Evolutionary conservation across 2,797 vertebrate species (phyloP), one percentile per base, ranked within the genome.

Genomic region (Ctenosaura bakeri): DNA sequence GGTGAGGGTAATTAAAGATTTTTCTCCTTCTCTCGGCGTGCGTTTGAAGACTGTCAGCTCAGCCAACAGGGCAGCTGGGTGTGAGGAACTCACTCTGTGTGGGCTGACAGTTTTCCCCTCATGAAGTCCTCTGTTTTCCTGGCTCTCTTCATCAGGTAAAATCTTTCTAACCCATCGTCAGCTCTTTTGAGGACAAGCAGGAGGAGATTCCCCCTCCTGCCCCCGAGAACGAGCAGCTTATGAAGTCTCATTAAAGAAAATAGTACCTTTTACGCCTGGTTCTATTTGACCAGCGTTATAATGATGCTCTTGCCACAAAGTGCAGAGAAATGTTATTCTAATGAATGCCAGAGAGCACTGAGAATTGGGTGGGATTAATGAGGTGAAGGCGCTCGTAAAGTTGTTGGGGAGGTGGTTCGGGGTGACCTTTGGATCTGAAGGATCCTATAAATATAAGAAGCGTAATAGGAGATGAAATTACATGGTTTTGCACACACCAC

Each of bases 221-320:
- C 26, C 74, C 92, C 95, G 69, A 85, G 85, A 90, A 92, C 2
- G 82, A 95, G 88, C 88, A 86, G 89, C 94, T 86, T 96, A 95
- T 95, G 95, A 96, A 96, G 94, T 96, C 96, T 98, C 96, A 96
- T 96, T 97, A 96, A 95, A 94, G 92, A 18, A 18, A n/a, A 56
- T 13, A 29, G 32, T 52, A 86, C 82, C 92, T 94, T 95, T 94
- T 94, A 92, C 85, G 90, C 83, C 87, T 84, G 87, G 74, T 94
- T 95, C 90, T 94, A 87, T 94, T 93, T 95, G 85, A 93, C 93
- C 94, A 69, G 74, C 92, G 81, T 95, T 93, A 91, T 96, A 95
- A 95, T 94, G 94, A 95, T 91, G 69, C 92, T 89, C 32, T 95
- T 88, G 92, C 95, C 92, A 90, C 86, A 87, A 95, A 96, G 94